Percentiles rank a stretch among this genome's conserved stretches.
Conservation (phyloP, 37 sponge, comb jelly and placozoan genomes). For the Axinella damicornis region DNA sequence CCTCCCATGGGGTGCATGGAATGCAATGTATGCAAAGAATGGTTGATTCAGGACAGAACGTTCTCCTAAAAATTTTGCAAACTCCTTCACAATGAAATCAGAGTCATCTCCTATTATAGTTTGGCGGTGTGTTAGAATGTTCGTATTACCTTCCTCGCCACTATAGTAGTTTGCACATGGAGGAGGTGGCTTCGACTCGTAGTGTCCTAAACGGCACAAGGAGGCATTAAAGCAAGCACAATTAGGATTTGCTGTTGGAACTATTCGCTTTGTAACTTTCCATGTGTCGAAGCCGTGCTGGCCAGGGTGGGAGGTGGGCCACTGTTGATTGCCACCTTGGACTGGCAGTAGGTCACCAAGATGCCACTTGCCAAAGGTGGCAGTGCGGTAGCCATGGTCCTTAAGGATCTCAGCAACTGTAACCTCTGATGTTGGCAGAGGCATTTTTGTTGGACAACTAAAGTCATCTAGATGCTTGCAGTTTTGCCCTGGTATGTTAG, state of each 20-base stretch:
- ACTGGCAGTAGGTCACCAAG: no score
- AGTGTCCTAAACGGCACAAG: slow-evolving; percentile 47
- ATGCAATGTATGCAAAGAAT: slow-evolving; percentile 70
- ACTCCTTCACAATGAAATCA: slow-evolving; percentile 39
- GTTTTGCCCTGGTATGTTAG: slow-evolving; percentile 53
- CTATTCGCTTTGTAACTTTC: slow-evolving; percentile 67
- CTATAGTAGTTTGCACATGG: slow-evolving; percentile 59
- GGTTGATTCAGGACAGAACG: slow-evolving; percentile 5
- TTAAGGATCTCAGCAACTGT: no score
- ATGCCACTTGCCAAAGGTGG: no score
- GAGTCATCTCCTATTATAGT: slow-evolving; percentile 58
- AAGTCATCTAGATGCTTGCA: slow-evolving; percentile 32
- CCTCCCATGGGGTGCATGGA: slow-evolving; percentile 64
- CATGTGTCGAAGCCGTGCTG: slow-evolving; percentile 70
- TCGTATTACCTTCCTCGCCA: not conserved
- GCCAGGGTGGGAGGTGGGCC: slow-evolving; percentile 54
- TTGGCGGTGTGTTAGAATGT: not conserved
- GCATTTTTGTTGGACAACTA: slow-evolving; percentile 24
- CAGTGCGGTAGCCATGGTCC: no score
- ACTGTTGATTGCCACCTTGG: no score
- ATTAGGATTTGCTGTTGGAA: slow-evolving; percentile 70
- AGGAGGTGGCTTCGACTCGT: not conserved
- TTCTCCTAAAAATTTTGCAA: slow-evolving; percentile 19
- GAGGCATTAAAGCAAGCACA: slow-evolving; percentile 69
- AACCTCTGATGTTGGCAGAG: slow-evolving; percentile 4